Evolutionary conservation across 2,797 vertebrate genomes (phyloP).

Genomic region (Capromys pilorides): DNA sequence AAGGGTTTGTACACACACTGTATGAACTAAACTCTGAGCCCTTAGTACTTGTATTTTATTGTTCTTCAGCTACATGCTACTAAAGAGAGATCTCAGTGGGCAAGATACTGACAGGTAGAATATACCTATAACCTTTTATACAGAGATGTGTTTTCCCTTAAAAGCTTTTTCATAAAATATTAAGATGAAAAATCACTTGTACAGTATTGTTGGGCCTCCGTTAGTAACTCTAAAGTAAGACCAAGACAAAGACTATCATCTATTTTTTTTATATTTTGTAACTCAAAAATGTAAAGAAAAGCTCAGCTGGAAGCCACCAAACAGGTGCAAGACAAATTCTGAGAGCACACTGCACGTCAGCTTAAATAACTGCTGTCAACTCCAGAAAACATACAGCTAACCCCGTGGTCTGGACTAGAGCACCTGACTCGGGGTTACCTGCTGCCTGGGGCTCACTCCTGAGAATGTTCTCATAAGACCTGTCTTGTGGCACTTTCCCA

Average conservation of each 20-base stretch:
- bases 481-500: not conserved
- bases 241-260: conserved; percentile 23
- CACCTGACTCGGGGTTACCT: not conserved
- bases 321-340: not conserved
- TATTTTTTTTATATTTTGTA: not conserved
- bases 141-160: not conserved
- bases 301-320: no score
- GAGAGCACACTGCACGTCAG: not conserved
- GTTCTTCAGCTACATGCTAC: not conserved
- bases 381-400: not conserved
- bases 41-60: not conserved
- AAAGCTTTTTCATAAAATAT: conserved; percentile 16
- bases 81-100: not conserved
- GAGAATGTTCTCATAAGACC: not conserved
- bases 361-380: not conserved
- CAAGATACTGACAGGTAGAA: not conserved
- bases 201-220: not conserved
- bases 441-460: not conserved
- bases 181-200: conserved; percentile 18
- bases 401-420: not conserved
- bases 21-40: conserved; percentile 17
- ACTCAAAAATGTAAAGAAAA: not conserved
- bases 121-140: not conserved
- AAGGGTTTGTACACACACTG: not conserved
- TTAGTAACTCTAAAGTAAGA: not conserved